Base-by-base conservation (phyloP, 1,140 invertebrate species). In the Ostrea denselamellosa region DNA sequence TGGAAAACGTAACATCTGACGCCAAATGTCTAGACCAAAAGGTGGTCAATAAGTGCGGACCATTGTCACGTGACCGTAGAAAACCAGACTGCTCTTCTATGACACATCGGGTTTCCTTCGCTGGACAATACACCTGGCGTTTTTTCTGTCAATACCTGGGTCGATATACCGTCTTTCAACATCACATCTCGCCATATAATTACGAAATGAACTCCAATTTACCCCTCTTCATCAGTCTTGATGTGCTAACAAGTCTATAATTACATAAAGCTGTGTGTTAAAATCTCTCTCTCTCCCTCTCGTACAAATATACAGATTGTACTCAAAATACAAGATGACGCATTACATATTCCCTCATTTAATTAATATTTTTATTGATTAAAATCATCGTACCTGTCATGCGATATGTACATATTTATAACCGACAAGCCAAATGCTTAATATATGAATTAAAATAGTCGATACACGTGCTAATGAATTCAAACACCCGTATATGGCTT, bases 341-440 rank as follows among this genome's bases (percentile, higher is more conserved):
- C n/a, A n/a, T n/a, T n/a, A n/a, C n/a, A n/a, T n/a, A n/a, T n/a
- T 62, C 17, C 17, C 56, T 19, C 56, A 62, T 0, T 19, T 62
- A n/a, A 62, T 19, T 62, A n/a, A 62, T 62, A 62, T 62, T 56
- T 44, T 62, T 62, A 62, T 62, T 62, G 56, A 62, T 62, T 19
- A 62, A 62, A 0, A n/a, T 62, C 2, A 56, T 56, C 14, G n/a
- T 62, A 7, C 56, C 14, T 19, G 14, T 62, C 56, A 19, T n/a
- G n/a, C n/a, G 56, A 62, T 62, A 14, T 62, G 7, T 58, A 62
- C 17, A 62, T 62, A 62, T 62, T 19, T 62, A n/a, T 62, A 19
- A 62, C 19, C 19, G 19, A 62, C 56, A 62, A 62, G 56, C 14
- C 56, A 62, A 62, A 62, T 62, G 17, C 56, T 62, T 62, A 62